phyloP scores from a whole-genome alignment of 2,888 invertebrate species.

The Ophion ventricosus region DNA sequence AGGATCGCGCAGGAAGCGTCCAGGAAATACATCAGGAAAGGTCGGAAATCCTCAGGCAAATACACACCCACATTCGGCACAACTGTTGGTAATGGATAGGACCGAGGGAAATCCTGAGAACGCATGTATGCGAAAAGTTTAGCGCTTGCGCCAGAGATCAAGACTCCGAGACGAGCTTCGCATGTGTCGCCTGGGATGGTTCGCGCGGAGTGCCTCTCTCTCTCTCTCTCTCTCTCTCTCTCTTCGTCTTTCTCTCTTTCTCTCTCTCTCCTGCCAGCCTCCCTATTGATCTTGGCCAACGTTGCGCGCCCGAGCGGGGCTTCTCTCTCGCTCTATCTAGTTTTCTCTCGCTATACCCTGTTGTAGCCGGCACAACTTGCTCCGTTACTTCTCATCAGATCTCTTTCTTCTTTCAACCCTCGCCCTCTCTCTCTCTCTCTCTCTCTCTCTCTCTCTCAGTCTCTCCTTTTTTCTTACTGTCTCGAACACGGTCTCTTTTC shows the following conservation, averaged over 20 bases:
- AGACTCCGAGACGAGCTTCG: slow-evolving; percentile 67
- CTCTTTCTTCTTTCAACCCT: slow-evolving; percentile 45
- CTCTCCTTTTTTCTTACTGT: slow-evolving; percentile 62
- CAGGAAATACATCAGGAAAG: slow-evolving; percentile 22
- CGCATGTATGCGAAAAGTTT: slow-evolving; percentile 64
- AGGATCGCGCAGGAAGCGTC: slow-evolving; percentile 19
- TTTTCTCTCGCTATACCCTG: slow-evolving; percentile 51
- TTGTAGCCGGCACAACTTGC: slow-evolving; percentile 45
- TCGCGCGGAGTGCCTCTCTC: slow-evolving; percentile 69
- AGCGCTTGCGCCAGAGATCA: slow-evolving; percentile 78
- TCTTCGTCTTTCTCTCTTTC: slow-evolving; percentile 8
- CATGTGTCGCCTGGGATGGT: slow-evolving; percentile 80
- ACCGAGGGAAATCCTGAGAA: slow-evolving; percentile 32
- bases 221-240: slow-evolving; percentile 32
- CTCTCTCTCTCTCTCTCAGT: slow-evolving; percentile 68
- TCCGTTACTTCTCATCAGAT: slow-evolving; percentile 64
- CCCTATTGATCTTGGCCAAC: slow-evolving; percentile 81
- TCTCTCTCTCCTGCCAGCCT: slow-evolving; percentile 63
- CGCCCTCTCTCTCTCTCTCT: slow-evolving; percentile 46
- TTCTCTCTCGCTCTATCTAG: slow-evolving; percentile 61
- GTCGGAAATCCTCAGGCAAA: slow-evolving; percentile 24
- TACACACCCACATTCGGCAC: slow-evolving; percentile 21
- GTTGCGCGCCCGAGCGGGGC: slow-evolving; percentile 75
- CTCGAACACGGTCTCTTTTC: slow-evolving; percentile 21
- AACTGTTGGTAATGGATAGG: slow-evolving; percentile 26